A percentile compares a stretch with the other conserved stretches of the same genome.
These are phyloP conservation scores for Protodeltote pygarga DNA, from an alignment of 2,888 invertebrate species.

Conservation along the genomic window DNA sequence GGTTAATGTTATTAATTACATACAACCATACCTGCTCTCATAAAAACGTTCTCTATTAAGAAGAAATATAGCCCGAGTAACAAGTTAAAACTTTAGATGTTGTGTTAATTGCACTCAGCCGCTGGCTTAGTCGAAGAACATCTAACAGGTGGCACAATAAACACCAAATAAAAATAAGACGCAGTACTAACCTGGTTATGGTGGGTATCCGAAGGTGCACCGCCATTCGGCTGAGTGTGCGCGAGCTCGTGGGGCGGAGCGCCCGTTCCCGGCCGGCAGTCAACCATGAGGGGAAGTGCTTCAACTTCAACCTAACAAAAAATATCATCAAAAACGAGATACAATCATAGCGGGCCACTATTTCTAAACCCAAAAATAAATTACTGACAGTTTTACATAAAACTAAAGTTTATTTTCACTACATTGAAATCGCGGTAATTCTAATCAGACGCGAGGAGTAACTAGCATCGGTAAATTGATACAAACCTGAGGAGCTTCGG, in stretches of 20 bases:
- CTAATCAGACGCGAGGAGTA: not conserved
- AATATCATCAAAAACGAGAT: not conserved
- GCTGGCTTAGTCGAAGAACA: not conserved
- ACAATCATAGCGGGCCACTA: conserved; percentile 2
- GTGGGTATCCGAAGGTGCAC: conserved; percentile 60
- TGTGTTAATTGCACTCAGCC: not conserved
- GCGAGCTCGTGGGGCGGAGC: conserved; percentile 72
- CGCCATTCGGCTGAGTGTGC: conserved; percentile 68
- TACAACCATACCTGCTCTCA: too few species aligned
- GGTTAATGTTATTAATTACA: too few species aligned
- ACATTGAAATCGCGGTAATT: not conserved
- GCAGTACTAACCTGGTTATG: conserved; percentile 62
- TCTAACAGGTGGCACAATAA: not conserved
- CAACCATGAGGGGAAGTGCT: conserved; percentile 82
- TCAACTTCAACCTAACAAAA: conserved; percentile 73
- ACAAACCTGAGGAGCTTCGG: conserved; percentile 2
- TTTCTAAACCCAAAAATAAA: conserved; percentile 1
- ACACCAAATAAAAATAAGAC: not conserved
- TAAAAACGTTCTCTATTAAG: too few species aligned
- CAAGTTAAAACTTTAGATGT: too few species aligned
- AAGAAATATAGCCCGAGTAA: too few species aligned
- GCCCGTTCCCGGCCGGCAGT: conserved; percentile 75
- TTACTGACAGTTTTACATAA: conserved; percentile 26
- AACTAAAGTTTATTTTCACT: not conserved
- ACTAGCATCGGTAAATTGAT: not conserved